Conservation (phyloP, 2,797 vertebrate genomes). For the Spondyliosoma cantharus region DNA sequence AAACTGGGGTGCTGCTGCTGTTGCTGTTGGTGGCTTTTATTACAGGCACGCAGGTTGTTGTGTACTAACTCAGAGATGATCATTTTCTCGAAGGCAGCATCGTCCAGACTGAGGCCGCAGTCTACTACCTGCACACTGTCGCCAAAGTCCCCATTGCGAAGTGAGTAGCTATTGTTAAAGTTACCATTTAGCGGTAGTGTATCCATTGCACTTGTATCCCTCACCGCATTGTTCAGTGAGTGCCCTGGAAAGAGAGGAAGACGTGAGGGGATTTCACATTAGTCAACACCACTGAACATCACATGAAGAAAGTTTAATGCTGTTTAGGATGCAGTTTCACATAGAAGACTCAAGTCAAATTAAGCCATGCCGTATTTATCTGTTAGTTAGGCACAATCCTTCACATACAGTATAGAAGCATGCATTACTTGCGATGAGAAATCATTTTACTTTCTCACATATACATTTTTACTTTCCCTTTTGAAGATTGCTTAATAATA, state of each 20-base stretch:
- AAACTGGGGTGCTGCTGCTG: slow-evolving; percentile 90
- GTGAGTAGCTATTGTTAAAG: slow-evolving; percentile 99
- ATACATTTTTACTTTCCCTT: slow-evolving; percentile 65
- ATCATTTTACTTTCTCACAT: slow-evolving; percentile 77
- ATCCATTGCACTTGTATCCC: slow-evolving; percentile 99
- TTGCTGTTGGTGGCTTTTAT: slow-evolving; percentile 89
- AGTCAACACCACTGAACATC: slow-evolving; percentile 56
- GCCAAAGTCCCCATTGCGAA: slow-evolving; percentile 95
- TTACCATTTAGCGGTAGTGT: slow-evolving; percentile 99
- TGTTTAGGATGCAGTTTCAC: slow-evolving; percentile 91
- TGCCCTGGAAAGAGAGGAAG: slow-evolving; percentile 92
- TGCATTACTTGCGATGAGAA: slow-evolving; percentile 70
- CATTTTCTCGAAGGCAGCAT: slow-evolving; percentile 99
- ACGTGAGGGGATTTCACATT: slow-evolving; percentile 70
- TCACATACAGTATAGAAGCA: slow-evolving; percentile 61
- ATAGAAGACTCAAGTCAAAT: slow-evolving; percentile 60
- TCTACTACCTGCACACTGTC: slow-evolving; percentile 95
- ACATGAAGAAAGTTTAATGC: slow-evolving; percentile 87
- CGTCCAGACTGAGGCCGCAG: slow-evolving; percentile 98
- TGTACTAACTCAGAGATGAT: slow-evolving; percentile 99
- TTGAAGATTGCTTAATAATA: slow-evolving; percentile 41
- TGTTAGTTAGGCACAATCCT: slow-evolving; percentile 77
- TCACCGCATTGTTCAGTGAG: slow-evolving; percentile 97
- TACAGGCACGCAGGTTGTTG: slow-evolving; percentile 96
- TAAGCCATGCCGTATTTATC: slow-evolving; percentile 75